Base-by-base conservation (phyloP, 2,888 invertebrate genomes). In the Latrodectus hesperus region DNA sequence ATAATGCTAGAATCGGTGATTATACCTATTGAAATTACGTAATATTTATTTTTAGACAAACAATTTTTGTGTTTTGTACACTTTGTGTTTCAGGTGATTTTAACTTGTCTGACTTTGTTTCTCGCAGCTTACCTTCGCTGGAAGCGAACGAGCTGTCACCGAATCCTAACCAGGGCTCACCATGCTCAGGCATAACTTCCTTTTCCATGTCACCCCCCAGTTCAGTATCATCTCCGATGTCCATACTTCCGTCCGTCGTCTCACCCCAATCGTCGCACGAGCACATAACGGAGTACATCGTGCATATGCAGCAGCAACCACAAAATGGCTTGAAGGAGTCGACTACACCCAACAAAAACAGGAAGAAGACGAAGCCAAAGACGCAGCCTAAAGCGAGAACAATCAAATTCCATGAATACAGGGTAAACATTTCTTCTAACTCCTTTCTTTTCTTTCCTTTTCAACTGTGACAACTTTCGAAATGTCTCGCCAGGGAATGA, bases 391-490 rank as follows among this genome's bases (percentile, higher is more conserved):
- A 97, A 92, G 94, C 96, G 49, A 94, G 96, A 90, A 96, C 96
- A 84, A 98, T 99, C 91, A 99, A 99, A 93, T 99, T 99, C 93
- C 98, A 99, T 93, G 99, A 99, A 93, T 97, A 97, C 93, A 97
- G 97, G 93, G 94, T 93, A 67, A 71, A 22, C 60, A 60, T 60
- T 60, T 60, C n/a, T 38, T 38, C 22, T 38, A 38, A 38, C 4
- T 60, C 12, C 12, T 60, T 60, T 60, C 38, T 38, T 38, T 38
- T 6, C 38, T 22, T 22, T 1, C 1, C 22, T 22, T 16, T 60
- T 60, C 60, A 38, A 60, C 60, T 60, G 12, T 60, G 60, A n/a
- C 60, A 60, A 16, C 14, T 60, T 60, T 60, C 60, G 11, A 60
- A 60, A n/a, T n/a, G n/a, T 60, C 14, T 60, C 60, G 60, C 60